phyloP scores from a whole-genome alignment of 2,888 invertebrate species.

The Pardosa pseudoannulata region DNA sequence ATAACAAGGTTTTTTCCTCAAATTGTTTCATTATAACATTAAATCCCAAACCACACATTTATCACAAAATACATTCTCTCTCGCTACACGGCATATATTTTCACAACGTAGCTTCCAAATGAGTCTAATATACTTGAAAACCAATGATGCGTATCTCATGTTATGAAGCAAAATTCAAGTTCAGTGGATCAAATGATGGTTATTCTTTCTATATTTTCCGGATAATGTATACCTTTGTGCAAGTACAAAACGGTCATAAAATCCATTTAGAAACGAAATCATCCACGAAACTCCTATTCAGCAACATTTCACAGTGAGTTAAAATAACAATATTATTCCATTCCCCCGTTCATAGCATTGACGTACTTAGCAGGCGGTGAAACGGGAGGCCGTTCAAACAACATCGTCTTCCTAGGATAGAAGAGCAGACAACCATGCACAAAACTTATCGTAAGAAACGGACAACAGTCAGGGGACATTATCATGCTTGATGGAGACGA shows the following conservation, averaged over 20 bases:
- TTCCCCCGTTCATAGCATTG: not conserved
- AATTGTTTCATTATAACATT: too few species aligned
- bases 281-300: not conserved
- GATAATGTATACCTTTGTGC: too few species aligned
- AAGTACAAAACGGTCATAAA: not conserved
- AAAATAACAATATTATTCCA: not conserved
- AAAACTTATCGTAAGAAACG: not conserved
- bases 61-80: too few species aligned
- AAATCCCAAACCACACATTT: too few species aligned
- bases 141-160: too few species aligned
- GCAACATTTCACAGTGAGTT: not conserved
- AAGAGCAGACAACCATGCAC: not conserved
- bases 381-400: not conserved
- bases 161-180: too few species aligned
- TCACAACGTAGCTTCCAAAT: too few species aligned
- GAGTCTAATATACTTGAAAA: too few species aligned
- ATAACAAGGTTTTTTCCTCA: too few species aligned
- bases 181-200: too few species aligned
- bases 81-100: too few species aligned
- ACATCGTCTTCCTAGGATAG: not conserved
- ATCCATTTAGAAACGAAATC: not conserved
- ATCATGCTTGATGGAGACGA: slow-evolving; percentile 10
- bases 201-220: too few species aligned
- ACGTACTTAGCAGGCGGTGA: not conserved
- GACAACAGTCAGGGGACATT: not conserved